Evolutionary conservation across 2,888 invertebrate genomes (phyloP).

Genomic region (Chrysopilus asiliformis): DNA sequence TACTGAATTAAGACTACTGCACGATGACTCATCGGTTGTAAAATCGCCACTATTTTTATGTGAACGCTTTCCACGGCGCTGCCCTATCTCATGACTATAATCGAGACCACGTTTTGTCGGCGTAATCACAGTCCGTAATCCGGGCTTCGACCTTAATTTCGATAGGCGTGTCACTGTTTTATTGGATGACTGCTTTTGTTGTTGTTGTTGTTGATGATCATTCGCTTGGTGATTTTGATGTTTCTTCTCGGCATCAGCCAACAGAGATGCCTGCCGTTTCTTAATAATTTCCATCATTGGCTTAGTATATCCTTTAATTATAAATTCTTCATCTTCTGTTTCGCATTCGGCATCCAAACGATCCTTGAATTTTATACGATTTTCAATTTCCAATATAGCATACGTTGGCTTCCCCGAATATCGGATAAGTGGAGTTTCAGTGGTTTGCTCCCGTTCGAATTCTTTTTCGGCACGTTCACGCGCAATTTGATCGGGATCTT

Average conservation of each 20-base stretch:
- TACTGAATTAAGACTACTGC: slow-evolving; percentile 17
- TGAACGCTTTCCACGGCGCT: slow-evolving; percentile 11
- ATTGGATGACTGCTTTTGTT: slow-evolving; percentile 2
- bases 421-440: slow-evolving; percentile 21
- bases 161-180: slow-evolving; percentile 4
- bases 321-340: slow-evolving; percentile 7
- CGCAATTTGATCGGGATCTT: slow-evolving; percentile 37
- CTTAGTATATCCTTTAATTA: slow-evolving; percentile 18
- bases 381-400: slow-evolving; percentile 32
- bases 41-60: slow-evolving; percentile 15
- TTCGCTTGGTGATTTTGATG: too few species aligned
- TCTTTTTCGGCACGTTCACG: slow-evolving; percentile 35
- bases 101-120: slow-evolving; percentile 14
- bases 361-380: slow-evolving; percentile 27
- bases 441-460: slow-evolving; percentile 31
- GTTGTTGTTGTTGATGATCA: slow-evolving; percentile 13
- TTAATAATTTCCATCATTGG: slow-evolving; percentile 18
- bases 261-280: slow-evolving; percentile 11
- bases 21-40: slow-evolving; percentile 17
- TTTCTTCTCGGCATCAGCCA: slow-evolving; percentile 4
- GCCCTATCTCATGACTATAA: slow-evolving; percentile 10
- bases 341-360: slow-evolving; percentile 19
- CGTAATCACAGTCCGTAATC: slow-evolving; percentile 15
- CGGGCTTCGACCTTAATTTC: slow-evolving; percentile 11
- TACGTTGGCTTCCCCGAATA: slow-evolving; percentile 34